These are phyloP conservation scores for Phasianus colchicus DNA, from an alignment of 2,113 vertebrate species.

Conservation along the genomic window DNA sequence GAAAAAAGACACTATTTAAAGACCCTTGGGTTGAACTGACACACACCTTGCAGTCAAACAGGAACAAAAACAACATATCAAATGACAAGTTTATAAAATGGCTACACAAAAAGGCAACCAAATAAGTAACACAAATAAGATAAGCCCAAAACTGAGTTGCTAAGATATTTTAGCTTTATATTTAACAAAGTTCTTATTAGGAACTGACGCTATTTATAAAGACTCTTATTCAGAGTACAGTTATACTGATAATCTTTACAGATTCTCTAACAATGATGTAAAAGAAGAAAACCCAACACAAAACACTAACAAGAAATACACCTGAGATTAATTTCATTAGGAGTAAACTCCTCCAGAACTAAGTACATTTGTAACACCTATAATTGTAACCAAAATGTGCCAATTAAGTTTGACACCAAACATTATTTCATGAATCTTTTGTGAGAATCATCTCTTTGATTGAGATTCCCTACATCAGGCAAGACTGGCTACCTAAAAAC, in stretches of 20 bases:
- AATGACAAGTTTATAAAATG: background rate
- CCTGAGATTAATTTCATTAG: background rate
- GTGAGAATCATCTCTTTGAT: background rate
- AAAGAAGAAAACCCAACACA: background rate
- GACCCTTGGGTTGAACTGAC: rapidly evolving
- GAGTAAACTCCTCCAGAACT: background rate
- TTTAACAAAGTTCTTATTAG: background rate
- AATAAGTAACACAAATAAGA: background rate
- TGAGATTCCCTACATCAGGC: background rate
- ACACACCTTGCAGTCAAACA: background rate
- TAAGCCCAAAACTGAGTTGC: background rate
- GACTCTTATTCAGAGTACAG: background rate
- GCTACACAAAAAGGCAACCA: background rate
- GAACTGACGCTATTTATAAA: background rate
- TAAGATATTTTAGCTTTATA: background rate
- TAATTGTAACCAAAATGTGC: background rate
- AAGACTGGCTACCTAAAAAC: background rate
- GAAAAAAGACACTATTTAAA: background rate
- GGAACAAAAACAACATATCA: background rate
- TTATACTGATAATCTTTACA: background rate
- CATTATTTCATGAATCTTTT: background rate
- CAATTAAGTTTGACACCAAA: background rate
- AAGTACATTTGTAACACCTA: background rate
- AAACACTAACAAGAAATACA: background rate
- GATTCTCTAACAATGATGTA: background rate